These are phyloP conservation scores for Nestor notabilis DNA, from an alignment of 2,113 vertebrate genomes.

Conservation along the genomic window DNA sequence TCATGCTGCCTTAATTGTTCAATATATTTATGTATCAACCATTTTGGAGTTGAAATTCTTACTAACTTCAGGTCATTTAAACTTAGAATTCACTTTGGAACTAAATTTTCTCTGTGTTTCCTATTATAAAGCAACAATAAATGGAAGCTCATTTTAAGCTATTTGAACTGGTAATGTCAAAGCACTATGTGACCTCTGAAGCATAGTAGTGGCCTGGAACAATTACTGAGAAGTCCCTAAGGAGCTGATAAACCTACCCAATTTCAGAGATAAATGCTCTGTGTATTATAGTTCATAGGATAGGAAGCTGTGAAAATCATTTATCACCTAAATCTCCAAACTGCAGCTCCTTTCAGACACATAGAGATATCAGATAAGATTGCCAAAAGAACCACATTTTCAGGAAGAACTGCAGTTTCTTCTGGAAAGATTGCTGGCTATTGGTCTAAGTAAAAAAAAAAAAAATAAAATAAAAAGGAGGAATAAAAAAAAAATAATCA, in stretches of 20 bases:
- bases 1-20: background rate
- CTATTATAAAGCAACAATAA: background rate
- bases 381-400: background rate
- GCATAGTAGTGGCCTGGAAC: background rate
- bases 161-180: background rate
- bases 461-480: background rate
- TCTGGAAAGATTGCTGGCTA: background rate
- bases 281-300: background rate
- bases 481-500: too few relatives aligned
- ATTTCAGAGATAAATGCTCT: background rate
- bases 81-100: background rate
- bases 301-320: conserved; percentile 7
- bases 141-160: background rate
- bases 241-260: background rate
- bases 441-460: background rate
- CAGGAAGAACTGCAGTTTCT: background rate
- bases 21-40: background rate
- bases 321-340: background rate
- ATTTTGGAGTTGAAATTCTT: background rate
- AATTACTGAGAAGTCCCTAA: background rate
- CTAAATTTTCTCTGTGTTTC: background rate
- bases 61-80: background rate
- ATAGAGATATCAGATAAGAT: background rate
- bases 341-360: background rate
- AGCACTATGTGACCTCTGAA: background rate